Evolutionary conservation across 2,113 vertebrate species (phyloP), one percentile per base, ranked within the genome.

Genomic region (Anser cygnoides): DNA sequence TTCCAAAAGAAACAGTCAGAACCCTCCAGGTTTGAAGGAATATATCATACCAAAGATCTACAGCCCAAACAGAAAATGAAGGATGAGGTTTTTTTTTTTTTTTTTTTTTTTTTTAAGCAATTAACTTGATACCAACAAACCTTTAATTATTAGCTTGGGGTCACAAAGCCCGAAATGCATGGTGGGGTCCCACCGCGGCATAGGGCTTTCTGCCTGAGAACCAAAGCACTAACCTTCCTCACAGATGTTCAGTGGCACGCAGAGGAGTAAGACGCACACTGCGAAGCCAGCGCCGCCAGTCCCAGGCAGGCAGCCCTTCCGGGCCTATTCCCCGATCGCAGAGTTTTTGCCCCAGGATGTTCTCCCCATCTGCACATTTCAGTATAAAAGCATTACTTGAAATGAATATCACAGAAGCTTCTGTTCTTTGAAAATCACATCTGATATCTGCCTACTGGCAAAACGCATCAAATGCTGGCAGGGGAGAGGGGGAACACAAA

Each of bases 1-100:
- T 85, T 94, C 94, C 93, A 95, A 95, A 70, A 94, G 62, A 92
- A 91, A 94, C 67, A 91, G 78, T 76, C 62, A 70, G 71, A 90
- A 83, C 59, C 67, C 67, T 89, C 29, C 71, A 77, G 57, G n/a
- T 90, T 94, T 92, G 72, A 73, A 86, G 63, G 41, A 85, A 28
- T 76, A 18, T 57, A 63, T 76, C 20, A 66, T 76, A 66, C 16
- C 15, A 39, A 86, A 78, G 23, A 22, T 33, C 50, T 84, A 22
- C 31, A 87, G 37, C 31, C 35, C 74, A 82, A 16, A 0, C 52
- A 21, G 35, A 85, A 87, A 87, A 72, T 70, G 3, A 74, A 57
- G 77, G 67, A 65, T 11, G 1, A 44, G 13, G 1, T 18, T 46
- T 46, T 46, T 46, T 46, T 46, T 20, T 20, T 10, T 46, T 20